Conservation (phyloP, 2,113 vertebrate genomes). For the Stigmatopora nigra region DNA sequence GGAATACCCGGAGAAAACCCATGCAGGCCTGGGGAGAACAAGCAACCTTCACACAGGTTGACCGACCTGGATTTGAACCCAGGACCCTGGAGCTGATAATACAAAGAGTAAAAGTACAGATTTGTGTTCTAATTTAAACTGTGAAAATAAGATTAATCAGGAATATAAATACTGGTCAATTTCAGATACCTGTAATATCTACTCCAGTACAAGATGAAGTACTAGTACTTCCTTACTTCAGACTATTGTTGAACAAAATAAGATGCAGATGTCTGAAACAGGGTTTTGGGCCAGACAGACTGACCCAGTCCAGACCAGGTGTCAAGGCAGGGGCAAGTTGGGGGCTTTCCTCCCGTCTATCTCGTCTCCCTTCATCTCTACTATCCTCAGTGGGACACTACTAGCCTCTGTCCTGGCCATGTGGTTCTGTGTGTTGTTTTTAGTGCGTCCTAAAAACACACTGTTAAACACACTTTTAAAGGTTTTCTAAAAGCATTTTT, state of each 20-base stretch:
- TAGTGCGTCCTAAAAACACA: slow-evolving; percentile 71
- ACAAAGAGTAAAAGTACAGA: too few relatives aligned
- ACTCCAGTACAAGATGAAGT: neutral
- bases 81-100: too few relatives aligned
- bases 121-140: too few relatives aligned
- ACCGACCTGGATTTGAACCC: too few relatives aligned
- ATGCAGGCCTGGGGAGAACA: too few relatives aligned
- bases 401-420: slow-evolving; percentile 44
- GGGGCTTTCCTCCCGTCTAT: slow-evolving; percentile 6
- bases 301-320: neutral
- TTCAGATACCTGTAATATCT: neutral
- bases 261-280: neutral
- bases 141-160: too few relatives aligned
- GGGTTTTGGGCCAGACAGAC: neutral
- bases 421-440: slow-evolving; percentile 60
- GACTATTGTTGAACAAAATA: neutral
- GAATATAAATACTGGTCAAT: neutral
- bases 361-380: slow-evolving; percentile 16
- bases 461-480: slow-evolving; percentile 72
- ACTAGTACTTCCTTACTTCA: neutral
- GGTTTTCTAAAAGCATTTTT: slow-evolving; percentile 75
- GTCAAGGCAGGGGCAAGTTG: slow-evolving; percentile 10
- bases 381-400: slow-evolving; percentile 14
- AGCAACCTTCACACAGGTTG: too few relatives aligned
- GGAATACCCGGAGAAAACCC: too few relatives aligned